These are phyloP conservation scores for Actinemys pallida DNA, from an alignment of 2,113 vertebrate species.

Conservation along the genomic window DNA sequence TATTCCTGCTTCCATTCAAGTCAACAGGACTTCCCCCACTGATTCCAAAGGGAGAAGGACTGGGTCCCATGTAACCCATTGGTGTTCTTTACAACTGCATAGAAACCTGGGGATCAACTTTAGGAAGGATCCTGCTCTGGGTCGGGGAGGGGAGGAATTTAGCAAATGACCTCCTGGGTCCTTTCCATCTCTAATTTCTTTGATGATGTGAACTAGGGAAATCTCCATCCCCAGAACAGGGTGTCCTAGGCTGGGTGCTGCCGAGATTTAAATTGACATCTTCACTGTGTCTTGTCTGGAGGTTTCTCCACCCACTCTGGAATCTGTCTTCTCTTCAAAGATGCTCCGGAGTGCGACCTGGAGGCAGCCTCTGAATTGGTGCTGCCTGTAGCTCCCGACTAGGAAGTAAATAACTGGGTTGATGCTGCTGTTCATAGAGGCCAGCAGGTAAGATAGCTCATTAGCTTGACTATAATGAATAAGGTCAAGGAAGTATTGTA, in stretches of 20 bases:
- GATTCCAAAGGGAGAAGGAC: not conserved
- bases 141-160: not conserved
- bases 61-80: not conserved
- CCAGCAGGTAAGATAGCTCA: not conserved
- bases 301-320: not conserved
- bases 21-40: not conserved
- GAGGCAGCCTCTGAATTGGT: not conserved
- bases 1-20: not conserved
- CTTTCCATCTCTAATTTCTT: not conserved
- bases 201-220: not conserved
- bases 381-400: constrained; percentile 5
- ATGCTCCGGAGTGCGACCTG: not conserved
- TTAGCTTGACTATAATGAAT: not conserved
- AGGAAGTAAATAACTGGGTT: constrained; percentile 7
- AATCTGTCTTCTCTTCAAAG: not conserved
- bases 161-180: not conserved
- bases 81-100: not conserved
- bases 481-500: not conserved
- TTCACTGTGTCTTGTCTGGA: not conserved
- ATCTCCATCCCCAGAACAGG: not conserved
- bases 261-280: not conserved
- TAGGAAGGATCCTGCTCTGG: not conserved
- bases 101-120: not conserved
- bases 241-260: accelerated
- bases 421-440: constrained; percentile 14